Base-by-base conservation (phyloP, 2,888 invertebrate genomes). In the Hololepta plana region DNA sequence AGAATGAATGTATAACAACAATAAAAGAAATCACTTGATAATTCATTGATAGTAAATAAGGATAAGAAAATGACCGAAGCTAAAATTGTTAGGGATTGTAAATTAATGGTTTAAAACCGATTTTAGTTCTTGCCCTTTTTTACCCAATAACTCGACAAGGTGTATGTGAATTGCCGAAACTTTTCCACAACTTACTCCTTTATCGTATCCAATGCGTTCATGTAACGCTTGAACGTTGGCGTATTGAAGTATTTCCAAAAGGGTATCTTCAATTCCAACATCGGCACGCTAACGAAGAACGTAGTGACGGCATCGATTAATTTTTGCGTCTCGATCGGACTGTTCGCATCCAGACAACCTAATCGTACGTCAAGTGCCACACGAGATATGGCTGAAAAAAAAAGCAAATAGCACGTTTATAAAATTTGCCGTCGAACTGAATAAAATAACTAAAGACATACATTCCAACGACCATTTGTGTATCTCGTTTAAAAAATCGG, bases 401-500 rank as follows among this genome's bases (percentile, higher is more conserved):
- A 27, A 9, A 8, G 12, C n/a, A 11, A 20, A 21, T 25, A 27
- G 12, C 17, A 9, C 16, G 9, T 12, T 12, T 20, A 2, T 16
- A 15, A 16, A 25, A 16, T n/a, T 21, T 9, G 9, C 6, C 7
- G 10, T 21, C 9, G n/a, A n/a, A 8, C 22, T 8, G 5, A 28
- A 4, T 14, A 16, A 12, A 22, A 32, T 15, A 19, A 17, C 2
- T 4, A 7, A 5, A 29, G 20, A 30, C 68, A 66, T 53, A 73
- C 81, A 77, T 59, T 81, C 80, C 23, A 81, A 52, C 3, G 77
- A 73, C 81, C 81, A 81, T 47, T 76, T 75, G 43, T 74, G 72
- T 14, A 77, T 61, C 53, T 77, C 75, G 35, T 72, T 72, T 23
- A 72, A 47, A 41, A 76, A 74, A 45, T 76, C 63, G 1, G 55